Conservation (phyloP, 2,888 invertebrate genomes). For the Oligia latruncula region DNA sequence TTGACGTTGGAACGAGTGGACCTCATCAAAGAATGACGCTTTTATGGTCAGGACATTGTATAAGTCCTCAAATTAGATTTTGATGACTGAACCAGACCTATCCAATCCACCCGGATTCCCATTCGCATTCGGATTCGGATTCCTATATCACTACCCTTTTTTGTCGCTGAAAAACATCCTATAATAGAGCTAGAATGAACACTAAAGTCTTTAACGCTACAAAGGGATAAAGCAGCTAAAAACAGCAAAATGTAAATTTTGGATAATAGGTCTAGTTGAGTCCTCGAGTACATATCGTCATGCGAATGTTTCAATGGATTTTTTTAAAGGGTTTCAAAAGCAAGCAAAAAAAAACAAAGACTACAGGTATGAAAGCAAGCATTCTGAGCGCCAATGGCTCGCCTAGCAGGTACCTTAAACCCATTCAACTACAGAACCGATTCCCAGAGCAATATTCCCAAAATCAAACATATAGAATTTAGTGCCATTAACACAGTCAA, state of each 20-base stretch:
- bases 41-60: not conserved
- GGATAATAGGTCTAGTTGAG: not conserved
- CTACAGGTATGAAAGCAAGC: not conserved
- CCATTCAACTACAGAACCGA: no score
- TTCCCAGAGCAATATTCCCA: no score
- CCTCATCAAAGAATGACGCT: not conserved
- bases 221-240: not conserved
- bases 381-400: not conserved
- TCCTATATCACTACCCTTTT: not conserved
- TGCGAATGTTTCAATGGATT: not conserved
- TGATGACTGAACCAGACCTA: not conserved
- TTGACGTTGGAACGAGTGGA: not conserved
- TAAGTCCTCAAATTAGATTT: not conserved
- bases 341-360: not conserved
- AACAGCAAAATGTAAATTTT: not conserved
- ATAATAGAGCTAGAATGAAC: no score
- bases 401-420: no score
- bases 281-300: not conserved
- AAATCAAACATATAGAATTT: no score
- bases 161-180: not conserved
- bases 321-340: not conserved
- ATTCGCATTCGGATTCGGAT: not conserved
- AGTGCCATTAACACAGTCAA: no score
- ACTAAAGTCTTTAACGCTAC: not conserved
- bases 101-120: not conserved